Base-by-base conservation (phyloP, 2,113 vertebrate genomes). In the Egretta garzetta region DNA sequence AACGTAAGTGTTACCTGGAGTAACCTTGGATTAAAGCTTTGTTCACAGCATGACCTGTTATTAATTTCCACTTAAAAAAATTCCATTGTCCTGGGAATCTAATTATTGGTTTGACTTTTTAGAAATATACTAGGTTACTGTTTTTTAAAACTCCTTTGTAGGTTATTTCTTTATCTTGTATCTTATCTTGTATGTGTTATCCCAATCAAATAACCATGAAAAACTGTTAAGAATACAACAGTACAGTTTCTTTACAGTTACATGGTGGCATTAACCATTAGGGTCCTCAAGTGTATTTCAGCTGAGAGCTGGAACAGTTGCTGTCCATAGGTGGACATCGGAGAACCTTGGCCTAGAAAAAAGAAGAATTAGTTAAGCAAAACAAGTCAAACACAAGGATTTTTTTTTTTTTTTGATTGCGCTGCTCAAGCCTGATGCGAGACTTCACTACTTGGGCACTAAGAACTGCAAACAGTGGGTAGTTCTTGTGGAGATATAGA, bases 21-120 rank as follows among this genome's bases (percentile, higher is more conserved):
- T 70, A 96, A 50, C 68, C 37, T 43, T 75, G 89, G 58, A 80
- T 92, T 92, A 94, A 89, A 63, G 77, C 53, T 96, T 86, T 93
- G 74, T 92, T 93, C 67, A 53, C 62, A 80, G 73, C 76, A 66
- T 33, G n/a, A n/a, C 39, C 60, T 76, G 53, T 33, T 93, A 55
- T 62, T 93, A 89, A 90, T 63, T 88, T 97, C 23, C 43, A 52
- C 22, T 91, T 94, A 35, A 63, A 33, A 62, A 68, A 68, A 55
- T 32, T 80, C 47, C 14, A 41, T 50, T 90, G 73, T 77, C 70
- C 33, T 77, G 6, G 67, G 55, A 85, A 86, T 93, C 64, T 81
- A 72, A 86, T 96, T 58, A 77, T n/a, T 56, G 43, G 59, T 80
- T 88, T 84, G 62, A 35, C 47, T 67, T 84, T 93, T 81, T 53